These are phyloP conservation scores for Atrina japonica DNA, from an alignment of 2,888 invertebrate genomes.

Conservation along the genomic window DNA sequence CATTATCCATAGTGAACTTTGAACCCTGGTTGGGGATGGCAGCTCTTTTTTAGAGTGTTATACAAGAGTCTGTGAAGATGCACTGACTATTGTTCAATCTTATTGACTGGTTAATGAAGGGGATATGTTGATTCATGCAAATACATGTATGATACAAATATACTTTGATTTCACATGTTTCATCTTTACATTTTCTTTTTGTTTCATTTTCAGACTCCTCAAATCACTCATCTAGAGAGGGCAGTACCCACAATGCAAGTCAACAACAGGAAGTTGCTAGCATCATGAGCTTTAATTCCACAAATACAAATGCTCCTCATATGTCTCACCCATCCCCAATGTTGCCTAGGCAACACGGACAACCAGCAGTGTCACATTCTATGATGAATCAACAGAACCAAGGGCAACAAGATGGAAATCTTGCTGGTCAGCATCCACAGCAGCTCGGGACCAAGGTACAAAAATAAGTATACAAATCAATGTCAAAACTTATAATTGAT, in stretches of 20 bases:
- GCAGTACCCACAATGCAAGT: conserved; percentile 18
- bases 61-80: too few relatives aligned
- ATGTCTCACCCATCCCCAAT: conserved; percentile 8
- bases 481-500: neutral
- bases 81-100: too few relatives aligned
- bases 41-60: too few relatives aligned
- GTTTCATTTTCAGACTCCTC: conserved; percentile 19
- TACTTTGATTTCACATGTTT: neutral
- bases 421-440: conserved; percentile 60
- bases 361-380: conserved; percentile 16
- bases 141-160: neutral
- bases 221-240: conserved; percentile 17
- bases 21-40: too few relatives aligned
- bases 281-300: conserved; percentile 86
- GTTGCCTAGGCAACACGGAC: conserved; percentile 48
- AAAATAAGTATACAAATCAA: neutral
- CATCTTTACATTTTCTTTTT: neutral
- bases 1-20: too few relatives aligned
- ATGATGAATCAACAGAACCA: conserved; percentile 71
- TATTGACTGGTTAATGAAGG: too few relatives aligned
- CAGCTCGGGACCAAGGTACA: conserved; percentile 71
- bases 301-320: conserved; percentile 70
- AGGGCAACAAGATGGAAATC: conserved; percentile 55
- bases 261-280: conserved; percentile 82
- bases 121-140: too few relatives aligned